phyloP scores from a whole-genome alignment of 2,888 invertebrate species.

The Adineta ricciae region DNA sequence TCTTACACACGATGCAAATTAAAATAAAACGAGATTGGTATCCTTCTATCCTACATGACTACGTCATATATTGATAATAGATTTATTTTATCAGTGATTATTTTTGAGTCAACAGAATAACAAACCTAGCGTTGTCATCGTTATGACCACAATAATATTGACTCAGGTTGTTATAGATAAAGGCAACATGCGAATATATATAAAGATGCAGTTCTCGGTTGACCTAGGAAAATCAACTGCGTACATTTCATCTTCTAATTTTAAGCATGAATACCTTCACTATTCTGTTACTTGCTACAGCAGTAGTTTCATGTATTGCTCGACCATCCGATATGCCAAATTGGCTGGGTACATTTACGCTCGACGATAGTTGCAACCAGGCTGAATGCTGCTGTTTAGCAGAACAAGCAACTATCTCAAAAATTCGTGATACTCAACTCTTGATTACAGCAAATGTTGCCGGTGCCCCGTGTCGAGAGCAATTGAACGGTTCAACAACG shows the following conservation, averaged over 20 bases:
- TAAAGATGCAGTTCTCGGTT: no score
- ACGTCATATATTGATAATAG: no score
- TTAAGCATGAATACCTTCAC: background rate
- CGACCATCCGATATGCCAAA: background rate
- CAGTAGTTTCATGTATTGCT: background rate
- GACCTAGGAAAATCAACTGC: no score
- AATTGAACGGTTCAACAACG: background rate
- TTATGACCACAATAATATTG: background rate
- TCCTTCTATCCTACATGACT: no score
- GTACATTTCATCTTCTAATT: no score
- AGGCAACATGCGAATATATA: no score
- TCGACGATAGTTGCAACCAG: background rate
- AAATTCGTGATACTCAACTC: background rate
- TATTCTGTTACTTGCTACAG: background rate
- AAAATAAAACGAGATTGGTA: no score
- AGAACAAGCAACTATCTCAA: background rate
- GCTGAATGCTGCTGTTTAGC: background rate
- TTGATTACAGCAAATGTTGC: background rate
- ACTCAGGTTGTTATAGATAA: background rate
- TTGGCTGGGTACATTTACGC: background rate
- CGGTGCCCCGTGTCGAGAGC: background rate
- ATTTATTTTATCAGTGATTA: no score
- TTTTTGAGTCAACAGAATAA: background rate
- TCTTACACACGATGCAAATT: no score
- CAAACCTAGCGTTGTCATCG: background rate